A percentile compares a stretch with the other conserved stretches of the same genome.
Evolutionary conservation across 2,888 invertebrate genomes (phyloP).

Genomic region (Caenorhabditis virilis): DNA sequence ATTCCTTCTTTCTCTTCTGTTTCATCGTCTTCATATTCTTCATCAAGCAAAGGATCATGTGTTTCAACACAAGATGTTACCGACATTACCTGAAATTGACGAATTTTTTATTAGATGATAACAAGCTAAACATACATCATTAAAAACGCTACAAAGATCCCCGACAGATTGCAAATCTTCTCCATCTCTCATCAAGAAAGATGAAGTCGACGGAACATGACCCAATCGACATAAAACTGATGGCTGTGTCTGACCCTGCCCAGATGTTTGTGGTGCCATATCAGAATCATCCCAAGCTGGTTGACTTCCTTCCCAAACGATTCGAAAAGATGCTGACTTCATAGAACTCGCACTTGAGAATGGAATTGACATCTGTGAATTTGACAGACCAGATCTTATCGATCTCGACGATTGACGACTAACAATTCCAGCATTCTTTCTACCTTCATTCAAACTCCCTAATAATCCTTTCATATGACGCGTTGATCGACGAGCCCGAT

Average conservation of each 20-base stretch:
- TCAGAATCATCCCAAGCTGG: conserved; percentile 55
- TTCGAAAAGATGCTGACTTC: conserved; percentile 47
- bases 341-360: conserved; percentile 15
- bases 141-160: conserved; percentile 53
- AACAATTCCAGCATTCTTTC: conserved; percentile 18
- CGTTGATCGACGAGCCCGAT: conserved; percentile 40
- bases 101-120: not conserved
- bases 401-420: conserved; percentile 28
- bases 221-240: conserved; percentile 20
- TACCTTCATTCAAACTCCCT: conserved; percentile 23
- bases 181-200: conserved; percentile 9
- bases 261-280: not conserved
- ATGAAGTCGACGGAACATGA: conserved; percentile 24
- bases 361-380: not conserved
- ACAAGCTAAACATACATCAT: conserved; percentile 36
- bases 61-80: conserved; percentile 35
- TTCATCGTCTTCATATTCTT: conserved; percentile 19
- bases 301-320: conserved; percentile 53
- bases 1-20: conserved; percentile 20
- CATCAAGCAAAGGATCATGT: conserved; percentile 23
- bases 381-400: conserved; percentile 12
- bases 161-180: conserved; percentile 39
- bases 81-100: conserved; percentile 33
- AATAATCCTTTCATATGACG: conserved; percentile 24
- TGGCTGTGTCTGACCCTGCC: conserved; percentile 4